phyloP scores from a whole-genome alignment of 2,113 vertebrate genomes.

The Eulacestoma nigropectus region DNA sequence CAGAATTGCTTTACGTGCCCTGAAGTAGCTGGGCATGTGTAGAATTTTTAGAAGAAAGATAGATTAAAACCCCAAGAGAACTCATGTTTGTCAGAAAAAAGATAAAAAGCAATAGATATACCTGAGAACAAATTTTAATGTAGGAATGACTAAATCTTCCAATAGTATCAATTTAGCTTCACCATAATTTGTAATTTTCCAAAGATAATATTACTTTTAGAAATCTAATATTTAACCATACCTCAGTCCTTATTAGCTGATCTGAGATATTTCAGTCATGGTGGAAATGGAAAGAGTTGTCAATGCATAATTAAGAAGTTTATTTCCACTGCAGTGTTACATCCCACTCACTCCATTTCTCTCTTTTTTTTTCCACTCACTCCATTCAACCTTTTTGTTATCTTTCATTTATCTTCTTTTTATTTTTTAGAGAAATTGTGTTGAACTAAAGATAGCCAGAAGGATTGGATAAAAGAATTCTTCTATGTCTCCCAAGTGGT shows the following conservation, averaged over 20 bases:
- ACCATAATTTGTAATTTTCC: background rate
- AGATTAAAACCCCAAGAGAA: background rate
- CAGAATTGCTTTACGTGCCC: background rate
- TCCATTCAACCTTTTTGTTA: background rate
- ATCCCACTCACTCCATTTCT: rapidly evolving
- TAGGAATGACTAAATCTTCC: background rate
- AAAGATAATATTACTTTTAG: background rate
- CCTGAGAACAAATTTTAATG: background rate
- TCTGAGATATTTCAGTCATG: background rate
- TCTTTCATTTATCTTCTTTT: background rate
- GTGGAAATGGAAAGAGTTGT: background rate
- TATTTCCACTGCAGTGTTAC: background rate
- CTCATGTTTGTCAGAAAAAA: background rate
- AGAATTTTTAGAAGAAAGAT: background rate
- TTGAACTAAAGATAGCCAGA: background rate
- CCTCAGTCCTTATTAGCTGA: background rate
- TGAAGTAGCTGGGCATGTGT: background rate
- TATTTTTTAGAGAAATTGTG: background rate
- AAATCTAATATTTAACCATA: background rate
- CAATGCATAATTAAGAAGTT: background rate
- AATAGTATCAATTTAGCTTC: background rate
- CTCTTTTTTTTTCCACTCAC: background rate
- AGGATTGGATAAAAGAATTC: background rate
- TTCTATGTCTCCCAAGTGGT: background rate
- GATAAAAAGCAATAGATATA: background rate